phyloP scores from a whole-genome alignment of 2,113 vertebrate species.

The Nematolebias whitei region DNA sequence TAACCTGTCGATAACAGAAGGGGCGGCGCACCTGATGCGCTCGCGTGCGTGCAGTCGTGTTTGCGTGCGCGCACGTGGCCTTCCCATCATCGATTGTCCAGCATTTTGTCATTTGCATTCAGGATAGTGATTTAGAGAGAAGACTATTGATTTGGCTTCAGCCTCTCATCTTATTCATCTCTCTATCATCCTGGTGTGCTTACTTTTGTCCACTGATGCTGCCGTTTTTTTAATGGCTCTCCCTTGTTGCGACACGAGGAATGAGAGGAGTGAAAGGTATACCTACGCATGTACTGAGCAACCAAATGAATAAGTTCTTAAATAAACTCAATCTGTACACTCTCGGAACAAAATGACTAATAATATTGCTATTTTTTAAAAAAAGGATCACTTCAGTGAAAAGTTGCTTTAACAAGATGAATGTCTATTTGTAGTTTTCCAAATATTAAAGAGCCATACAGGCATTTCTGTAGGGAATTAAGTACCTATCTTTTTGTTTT shows the following conservation, averaged over 20 bases:
- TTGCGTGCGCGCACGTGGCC: conserved; percentile 21
- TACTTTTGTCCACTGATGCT: conserved; percentile 33
- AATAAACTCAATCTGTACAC: too few species aligned
- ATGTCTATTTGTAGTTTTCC: too few species aligned
- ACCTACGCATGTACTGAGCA: background rate
- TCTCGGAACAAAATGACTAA: too few species aligned
- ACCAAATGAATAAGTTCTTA: too few species aligned
- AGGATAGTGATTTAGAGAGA: conserved; percentile 79
- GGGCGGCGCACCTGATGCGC: conserved; percentile 39
- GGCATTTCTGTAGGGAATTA: too few species aligned
- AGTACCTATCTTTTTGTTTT: too few species aligned
- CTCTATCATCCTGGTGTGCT: conserved; percentile 58
- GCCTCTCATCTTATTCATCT: conserved; percentile 76
- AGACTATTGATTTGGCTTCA: conserved; percentile 76
- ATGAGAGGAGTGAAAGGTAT: conserved; percentile 3
- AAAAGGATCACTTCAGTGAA: too few species aligned
- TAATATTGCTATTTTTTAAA: too few species aligned
- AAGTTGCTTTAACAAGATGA: too few species aligned
- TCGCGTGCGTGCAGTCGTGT: conserved; percentile 21
- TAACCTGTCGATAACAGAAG: conserved; percentile 76
- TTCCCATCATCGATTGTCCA: conserved; percentile 71
- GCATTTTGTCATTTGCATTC: conserved; percentile 78
- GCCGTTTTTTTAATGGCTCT: conserved; percentile 36
- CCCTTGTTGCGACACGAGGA: conserved; percentile 18
- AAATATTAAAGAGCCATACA: too few species aligned